Evolutionary conservation across 2,888 invertebrate genomes (phyloP).

Genomic region (Cacoxenus indagator): DNA sequence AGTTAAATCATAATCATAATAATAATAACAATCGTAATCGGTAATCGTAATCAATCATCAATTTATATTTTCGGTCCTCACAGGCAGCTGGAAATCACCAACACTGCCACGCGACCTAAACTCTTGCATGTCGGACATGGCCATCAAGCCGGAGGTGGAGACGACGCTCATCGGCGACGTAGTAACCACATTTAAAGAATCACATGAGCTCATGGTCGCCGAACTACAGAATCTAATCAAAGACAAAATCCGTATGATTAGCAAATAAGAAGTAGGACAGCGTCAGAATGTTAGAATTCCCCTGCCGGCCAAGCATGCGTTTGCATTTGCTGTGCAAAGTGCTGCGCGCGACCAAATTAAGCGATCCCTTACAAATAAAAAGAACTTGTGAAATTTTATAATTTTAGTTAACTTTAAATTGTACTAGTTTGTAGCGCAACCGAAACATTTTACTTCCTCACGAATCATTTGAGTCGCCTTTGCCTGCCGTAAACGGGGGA

Average conservation of each 20-base stretch:
- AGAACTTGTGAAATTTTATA: no score
- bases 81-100: constrained; percentile 67
- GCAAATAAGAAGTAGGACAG: constrained; percentile 53
- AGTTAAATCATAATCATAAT: constrained; percentile 8
- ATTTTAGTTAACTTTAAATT: constrained; percentile 13
- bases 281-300: neutral
- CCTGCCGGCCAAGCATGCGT: no score
- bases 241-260: constrained; percentile 70
- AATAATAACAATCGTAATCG: neutral
- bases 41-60: neutral
- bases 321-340: constrained; percentile 53
- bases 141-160: constrained; percentile 68
- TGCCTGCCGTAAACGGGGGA: no score
- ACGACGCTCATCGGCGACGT: constrained; percentile 67
- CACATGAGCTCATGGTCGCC: constrained; percentile 65
- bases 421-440: neutral
- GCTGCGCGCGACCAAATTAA: neutral
- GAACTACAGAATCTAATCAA: constrained; percentile 68
- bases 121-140: constrained; percentile 70
- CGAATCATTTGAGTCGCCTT: neutral
- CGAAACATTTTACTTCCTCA: neutral
- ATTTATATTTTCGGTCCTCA: no score
- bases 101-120: constrained; percentile 62
- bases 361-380: neutral
- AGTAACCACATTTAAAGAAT: constrained; percentile 66